Evolutionary conservation across 2,113 vertebrate species (phyloP), one percentile per base, ranked within the genome.

Genomic region (Anguilla japonica): DNA sequence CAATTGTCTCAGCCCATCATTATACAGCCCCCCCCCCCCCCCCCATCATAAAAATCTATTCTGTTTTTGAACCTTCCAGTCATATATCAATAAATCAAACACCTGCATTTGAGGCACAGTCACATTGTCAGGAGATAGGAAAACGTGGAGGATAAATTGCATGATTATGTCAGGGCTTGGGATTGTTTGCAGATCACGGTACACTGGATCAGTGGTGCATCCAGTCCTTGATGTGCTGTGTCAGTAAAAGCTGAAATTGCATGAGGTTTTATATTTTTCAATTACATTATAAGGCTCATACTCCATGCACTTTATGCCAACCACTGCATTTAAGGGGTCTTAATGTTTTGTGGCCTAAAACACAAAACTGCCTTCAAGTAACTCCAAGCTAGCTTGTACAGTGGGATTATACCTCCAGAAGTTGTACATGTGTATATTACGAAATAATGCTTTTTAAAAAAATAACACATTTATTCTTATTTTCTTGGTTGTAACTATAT

Each of bases 71-170:
- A 85, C 60, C 81, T 82, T 53, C 46, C 85, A 86, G 79, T 40
- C 71, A 22, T 60, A 63, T 86, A 53, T 83, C 50, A 46, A 57
- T 83, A 80, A 86, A 84, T 83, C 60, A 88, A 56, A 75, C 71
- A 79, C 29, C 81, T 79, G 50, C 41, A 82, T 81, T 88, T 79
- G 3, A 79, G 81, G 20, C 57, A 13, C 60, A 67, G 41, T 41
- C 43, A 46, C 60, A 75, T 43, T 87, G 86, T 87, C 46, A 78
- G 46, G 75, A 34, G 41, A 41, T 82, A 60, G 11, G 41, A 84
- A 53, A 50, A 41, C 50, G 7, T 11, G 18, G 50, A 41, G 84
- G 63, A 41, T 71, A 41, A 63, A 81, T 83, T 88, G 88, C 82
- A 83, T 41, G 81, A 50, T 84, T 78, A 29, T 85, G 83, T 60